Conservation (phyloP, 2,888 invertebrate species). For the Hydroisotoma schaefferi region DNA sequence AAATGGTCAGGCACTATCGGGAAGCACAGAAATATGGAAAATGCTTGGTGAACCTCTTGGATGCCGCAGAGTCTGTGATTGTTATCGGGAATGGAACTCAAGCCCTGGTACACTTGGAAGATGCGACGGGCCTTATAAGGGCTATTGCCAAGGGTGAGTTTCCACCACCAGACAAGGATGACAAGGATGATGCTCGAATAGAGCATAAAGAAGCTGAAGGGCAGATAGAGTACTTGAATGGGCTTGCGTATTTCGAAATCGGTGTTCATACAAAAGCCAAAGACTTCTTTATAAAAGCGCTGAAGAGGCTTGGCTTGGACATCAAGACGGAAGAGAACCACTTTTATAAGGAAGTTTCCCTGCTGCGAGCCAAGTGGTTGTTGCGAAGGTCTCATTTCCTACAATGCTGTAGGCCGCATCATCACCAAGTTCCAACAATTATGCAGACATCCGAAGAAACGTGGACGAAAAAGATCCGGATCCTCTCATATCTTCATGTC, state of each 20-base stretch:
- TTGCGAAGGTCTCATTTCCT: slow-evolving; percentile 18
- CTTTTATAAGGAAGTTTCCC: slow-evolving; percentile 5
- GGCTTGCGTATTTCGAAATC: slow-evolving; percentile 41
- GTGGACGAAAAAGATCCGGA: slow-evolving; percentile 37
- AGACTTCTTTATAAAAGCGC: slow-evolving; percentile 32
- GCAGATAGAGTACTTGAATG: slow-evolving; percentile 41
- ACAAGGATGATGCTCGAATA: slow-evolving; percentile 35
- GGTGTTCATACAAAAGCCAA: slow-evolving; percentile 32
- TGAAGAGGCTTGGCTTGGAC: slow-evolving; percentile 24
- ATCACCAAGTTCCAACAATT: background rate
- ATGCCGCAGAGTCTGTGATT: slow-evolving; percentile 41
- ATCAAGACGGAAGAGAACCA: slow-evolving; percentile 21
- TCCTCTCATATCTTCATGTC: slow-evolving; percentile 39
- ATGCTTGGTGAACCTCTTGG: slow-evolving; percentile 39
- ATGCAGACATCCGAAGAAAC: slow-evolving; percentile 7
- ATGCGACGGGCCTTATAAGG: slow-evolving; percentile 34
- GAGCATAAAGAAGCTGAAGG: slow-evolving; percentile 32
- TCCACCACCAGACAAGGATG: slow-evolving; percentile 32
- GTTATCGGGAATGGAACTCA: slow-evolving; percentile 40
- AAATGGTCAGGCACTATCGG: slow-evolving; percentile 43
- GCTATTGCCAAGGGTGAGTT: slow-evolving; percentile 29
- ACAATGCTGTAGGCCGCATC: background rate
- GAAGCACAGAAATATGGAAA: slow-evolving; percentile 45
- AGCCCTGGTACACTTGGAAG: slow-evolving; percentile 43
- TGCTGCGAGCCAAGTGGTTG: slow-evolving; percentile 18